These are phyloP conservation scores for Philopotamus ludificatus DNA, from an alignment of 1,140 invertebrate species.

Conservation along the genomic window DNA sequence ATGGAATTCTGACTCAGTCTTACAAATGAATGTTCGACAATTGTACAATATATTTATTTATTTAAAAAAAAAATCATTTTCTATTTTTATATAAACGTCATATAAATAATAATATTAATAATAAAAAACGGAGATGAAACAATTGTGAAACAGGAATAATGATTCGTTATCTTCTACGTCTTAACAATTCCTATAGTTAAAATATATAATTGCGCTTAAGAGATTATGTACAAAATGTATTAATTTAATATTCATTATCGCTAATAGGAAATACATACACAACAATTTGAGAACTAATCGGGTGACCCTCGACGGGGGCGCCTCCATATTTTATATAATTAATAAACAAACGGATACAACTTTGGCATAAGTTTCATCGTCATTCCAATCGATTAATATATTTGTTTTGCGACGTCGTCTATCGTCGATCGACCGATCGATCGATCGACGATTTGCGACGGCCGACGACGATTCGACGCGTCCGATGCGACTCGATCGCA, in stretches of 20 bases:
- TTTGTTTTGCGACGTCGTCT: too few relatives aligned
- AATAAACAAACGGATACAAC: slow-evolving; percentile 34
- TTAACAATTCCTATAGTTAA: slow-evolving; percentile 7
- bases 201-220: slow-evolving; percentile 36
- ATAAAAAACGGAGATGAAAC: neutral
- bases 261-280: slow-evolving; percentile 41
- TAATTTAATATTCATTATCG: slow-evolving; percentile 28
- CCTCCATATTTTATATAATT: slow-evolving; percentile 1
- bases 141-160: neutral
- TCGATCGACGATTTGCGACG: too few relatives aligned
- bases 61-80: slow-evolving; percentile 13
- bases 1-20: slow-evolving; percentile 39
- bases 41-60: slow-evolving; percentile 11
- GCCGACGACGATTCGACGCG: too few relatives aligned
- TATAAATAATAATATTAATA: neutral
- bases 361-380: slow-evolving; percentile 39
- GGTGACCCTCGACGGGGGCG: neutral
- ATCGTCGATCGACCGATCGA: too few relatives aligned
- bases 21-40: slow-evolving; percentile 33
- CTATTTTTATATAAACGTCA: neutral
- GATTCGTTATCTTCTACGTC: neutral
- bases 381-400: too few relatives aligned
- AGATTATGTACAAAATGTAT: slow-evolving; percentile 27
- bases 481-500: neutral
- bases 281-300: slow-evolving; percentile 37